Percentiles rank a stretch among this genome's conserved stretches.
Conservation (phyloP, 1,140 invertebrate species). For the Planococcus citri region DNA sequence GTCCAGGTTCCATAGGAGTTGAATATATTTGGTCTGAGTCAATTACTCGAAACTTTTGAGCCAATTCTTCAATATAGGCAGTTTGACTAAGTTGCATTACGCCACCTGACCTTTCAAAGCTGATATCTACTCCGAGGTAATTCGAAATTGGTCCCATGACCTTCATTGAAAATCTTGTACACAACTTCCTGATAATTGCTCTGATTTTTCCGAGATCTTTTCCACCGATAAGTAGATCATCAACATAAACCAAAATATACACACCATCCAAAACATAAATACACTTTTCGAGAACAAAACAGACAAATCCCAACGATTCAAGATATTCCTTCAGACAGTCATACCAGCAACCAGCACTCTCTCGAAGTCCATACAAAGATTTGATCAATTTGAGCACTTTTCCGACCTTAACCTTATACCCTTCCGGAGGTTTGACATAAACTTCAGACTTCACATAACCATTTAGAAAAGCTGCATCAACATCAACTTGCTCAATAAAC, state of each 20-base stretch:
- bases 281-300: constrained; percentile 21
- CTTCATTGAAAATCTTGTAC: constrained; percentile 16
- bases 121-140: constrained; percentile 23
- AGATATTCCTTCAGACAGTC: constrained; percentile 17
- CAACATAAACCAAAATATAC: constrained; percentile 22
- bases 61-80: constrained; percentile 22
- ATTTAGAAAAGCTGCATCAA: constrained; percentile 30
- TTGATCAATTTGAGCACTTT: constrained; percentile 25
- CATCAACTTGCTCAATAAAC: constrained; percentile 26
- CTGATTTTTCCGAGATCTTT: neutral
- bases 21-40: constrained; percentile 28
- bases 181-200: neutral
- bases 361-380: constrained; percentile 27
- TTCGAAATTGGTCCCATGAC: constrained; percentile 19
- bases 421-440: constrained; percentile 30
- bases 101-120: neutral
- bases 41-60: constrained; percentile 30
- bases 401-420: neutral
- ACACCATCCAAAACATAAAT: constrained; percentile 17
- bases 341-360: constrained; percentile 30
- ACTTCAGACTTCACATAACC: constrained; percentile 28
- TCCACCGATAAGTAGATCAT: constrained; percentile 19
- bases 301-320: constrained; percentile 4
- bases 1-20: constrained; percentile 29
- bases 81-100: constrained; percentile 21